Conservation (phyloP, 2,797 vertebrate species). For the Siniperca obscura region DNA sequence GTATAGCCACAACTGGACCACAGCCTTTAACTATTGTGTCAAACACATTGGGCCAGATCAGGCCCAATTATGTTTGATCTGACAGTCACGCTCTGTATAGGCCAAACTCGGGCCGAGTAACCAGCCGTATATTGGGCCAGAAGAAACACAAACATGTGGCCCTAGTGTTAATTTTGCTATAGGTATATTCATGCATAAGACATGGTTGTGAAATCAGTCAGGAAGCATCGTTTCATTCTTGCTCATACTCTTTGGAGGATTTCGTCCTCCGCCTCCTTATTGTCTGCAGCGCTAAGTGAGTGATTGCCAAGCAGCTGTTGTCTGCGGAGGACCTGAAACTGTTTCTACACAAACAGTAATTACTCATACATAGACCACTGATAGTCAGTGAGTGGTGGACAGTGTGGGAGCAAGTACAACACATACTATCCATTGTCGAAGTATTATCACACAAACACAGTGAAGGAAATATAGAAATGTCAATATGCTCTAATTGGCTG, state of each 20-base stretch:
- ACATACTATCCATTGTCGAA: not conserved
- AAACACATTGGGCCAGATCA: not conserved
- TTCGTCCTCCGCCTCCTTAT: conserved; percentile 4
- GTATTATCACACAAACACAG: not conserved
- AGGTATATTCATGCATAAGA: conserved; percentile 4
- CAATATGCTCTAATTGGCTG: conserved; percentile 11
- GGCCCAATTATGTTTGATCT: not conserved
- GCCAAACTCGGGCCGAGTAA: not conserved
- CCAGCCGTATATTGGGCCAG: not conserved
- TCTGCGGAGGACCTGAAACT: conserved; percentile 30
- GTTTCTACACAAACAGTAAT: conserved; percentile 33
- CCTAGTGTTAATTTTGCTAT: not conserved
- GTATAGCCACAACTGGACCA: not conserved
- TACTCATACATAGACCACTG: conserved; percentile 38
- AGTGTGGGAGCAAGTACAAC: conserved; percentile 8
- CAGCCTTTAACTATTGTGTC: not conserved
- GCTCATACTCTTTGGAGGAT: not conserved
- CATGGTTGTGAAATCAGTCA: not conserved
- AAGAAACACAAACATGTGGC: not conserved
- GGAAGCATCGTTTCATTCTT: not conserved
- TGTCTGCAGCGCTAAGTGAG: conserved; percentile 36
- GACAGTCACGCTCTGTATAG: not conserved
- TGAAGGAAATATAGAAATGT: conserved; percentile 11
- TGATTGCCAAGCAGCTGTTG: conserved; percentile 31
- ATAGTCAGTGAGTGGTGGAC: not conserved